Percentiles rank a stretch among this genome's conserved stretches.
Conservation (phyloP, 2,888 invertebrate genomes). For the Cephus pulcher region DNA sequence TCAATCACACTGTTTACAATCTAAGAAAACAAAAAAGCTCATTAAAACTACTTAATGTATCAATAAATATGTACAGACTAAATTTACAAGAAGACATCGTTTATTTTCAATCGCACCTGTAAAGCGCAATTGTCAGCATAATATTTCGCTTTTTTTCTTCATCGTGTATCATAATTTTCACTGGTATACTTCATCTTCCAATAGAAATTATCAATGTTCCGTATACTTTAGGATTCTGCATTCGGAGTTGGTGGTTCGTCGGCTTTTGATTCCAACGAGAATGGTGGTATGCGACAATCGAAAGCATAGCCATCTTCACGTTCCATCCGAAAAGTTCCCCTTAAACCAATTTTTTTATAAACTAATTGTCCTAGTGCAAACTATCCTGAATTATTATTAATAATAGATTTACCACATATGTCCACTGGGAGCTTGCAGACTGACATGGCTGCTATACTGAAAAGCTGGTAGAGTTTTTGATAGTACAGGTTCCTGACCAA, state of each 20-base stretch:
- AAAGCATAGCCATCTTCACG: constrained; percentile 96
- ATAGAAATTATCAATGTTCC: neutral
- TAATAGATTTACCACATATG: constrained; percentile 87
- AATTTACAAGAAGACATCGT: neutral
- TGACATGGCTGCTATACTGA: constrained; percentile 98
- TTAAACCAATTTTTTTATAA: constrained; percentile 53
- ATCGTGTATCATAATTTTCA: neutral
- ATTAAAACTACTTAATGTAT: neutral
- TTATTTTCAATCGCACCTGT: neutral
- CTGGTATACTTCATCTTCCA: neutral
- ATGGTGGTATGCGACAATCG: constrained; percentile 97
- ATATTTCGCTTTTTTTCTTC: neutral
- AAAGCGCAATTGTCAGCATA: neutral
- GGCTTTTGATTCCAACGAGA: constrained; percentile 94
- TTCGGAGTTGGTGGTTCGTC: constrained; percentile 71
- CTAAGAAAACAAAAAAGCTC: neutral
- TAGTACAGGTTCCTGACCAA: constrained; percentile 97
- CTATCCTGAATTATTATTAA: constrained; percentile 7
- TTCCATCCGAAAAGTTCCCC: constrained; percentile 98
- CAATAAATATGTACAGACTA: neutral
- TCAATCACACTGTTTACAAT: neutral
- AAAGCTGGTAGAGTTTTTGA: constrained; percentile 91
- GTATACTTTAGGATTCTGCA: constrained; percentile 38
- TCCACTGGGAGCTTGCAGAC: constrained; percentile 95
- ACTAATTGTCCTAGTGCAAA: neutral